These are phyloP conservation scores for Brachionus angularis DNA, from an alignment of 1,140 invertebrate species.

Conservation along the genomic window DNA sequence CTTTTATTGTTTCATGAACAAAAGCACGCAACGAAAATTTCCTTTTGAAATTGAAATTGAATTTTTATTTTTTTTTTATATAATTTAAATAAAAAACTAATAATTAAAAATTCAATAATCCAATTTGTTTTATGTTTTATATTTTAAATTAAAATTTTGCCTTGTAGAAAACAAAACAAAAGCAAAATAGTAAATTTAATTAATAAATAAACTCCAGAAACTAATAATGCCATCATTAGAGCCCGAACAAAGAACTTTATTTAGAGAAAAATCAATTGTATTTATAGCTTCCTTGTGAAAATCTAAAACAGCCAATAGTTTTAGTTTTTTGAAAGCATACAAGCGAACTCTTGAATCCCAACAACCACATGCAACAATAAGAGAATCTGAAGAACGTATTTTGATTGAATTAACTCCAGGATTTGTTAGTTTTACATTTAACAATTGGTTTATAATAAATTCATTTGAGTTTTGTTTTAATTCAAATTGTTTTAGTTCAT, in stretches of 20 bases:
- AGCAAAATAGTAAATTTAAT: not conserved
- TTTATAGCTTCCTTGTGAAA: conserved; percentile 36
- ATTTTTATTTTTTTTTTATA: no score
- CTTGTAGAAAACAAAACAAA: not conserved
- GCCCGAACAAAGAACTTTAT: not conserved
- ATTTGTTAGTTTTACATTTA: conserved; percentile 14
- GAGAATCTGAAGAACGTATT: conserved; percentile 1
- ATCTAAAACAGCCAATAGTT: conserved; percentile 18
- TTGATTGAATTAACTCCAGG: conserved; percentile 19
- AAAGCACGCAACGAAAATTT: no score
- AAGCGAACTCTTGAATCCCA: conserved; percentile 33
- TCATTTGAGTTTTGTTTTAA: not conserved
- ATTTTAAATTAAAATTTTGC: not conserved
- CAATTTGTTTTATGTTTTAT: no score
- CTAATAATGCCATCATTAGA: conserved; percentile 25
- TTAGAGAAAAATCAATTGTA: not conserved
- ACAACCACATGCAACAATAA: not conserved
- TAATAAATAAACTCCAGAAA: conserved; percentile 13
- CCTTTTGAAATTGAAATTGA: no score
- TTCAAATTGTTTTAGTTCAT: not conserved
- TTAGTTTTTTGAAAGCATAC: not conserved
- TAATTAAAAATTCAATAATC: no score
- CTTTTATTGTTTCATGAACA: no score
- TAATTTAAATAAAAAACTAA: no score
- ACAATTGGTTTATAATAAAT: not conserved